Evolutionary conservation across 2,797 vertebrate species (phyloP).

Genomic region (Allobates femoralis): DNA sequence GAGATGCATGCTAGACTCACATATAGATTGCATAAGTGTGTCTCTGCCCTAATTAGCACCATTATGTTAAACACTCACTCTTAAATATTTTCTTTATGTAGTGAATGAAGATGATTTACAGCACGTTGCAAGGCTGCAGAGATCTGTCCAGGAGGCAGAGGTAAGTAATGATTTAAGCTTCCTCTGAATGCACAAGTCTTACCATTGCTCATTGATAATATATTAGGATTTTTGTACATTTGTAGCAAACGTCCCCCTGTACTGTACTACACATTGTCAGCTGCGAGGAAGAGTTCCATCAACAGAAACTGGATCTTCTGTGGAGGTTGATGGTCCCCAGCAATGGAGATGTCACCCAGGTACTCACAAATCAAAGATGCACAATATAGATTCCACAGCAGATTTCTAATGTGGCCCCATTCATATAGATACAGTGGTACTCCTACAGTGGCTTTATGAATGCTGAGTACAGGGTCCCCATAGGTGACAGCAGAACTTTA

Average conservation of each 20-base stretch:
- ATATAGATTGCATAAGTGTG: too few relatives aligned
- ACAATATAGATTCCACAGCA: neutral
- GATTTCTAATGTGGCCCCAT: neutral
- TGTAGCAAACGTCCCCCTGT: conserved; percentile 69
- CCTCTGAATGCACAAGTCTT: neutral
- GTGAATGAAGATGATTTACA: conserved; percentile 79
- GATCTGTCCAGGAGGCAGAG: conserved; percentile 71
- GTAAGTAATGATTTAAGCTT: conserved; percentile 66
- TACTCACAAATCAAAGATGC: conserved; percentile 59
- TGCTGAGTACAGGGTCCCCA: too few relatives aligned
- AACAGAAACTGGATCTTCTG: conserved; percentile 91
- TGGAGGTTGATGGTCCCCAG: conserved; percentile 85
- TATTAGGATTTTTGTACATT: neutral
- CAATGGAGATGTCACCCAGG: conserved; percentile 72
- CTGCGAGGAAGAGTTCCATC: conserved; percentile 92
- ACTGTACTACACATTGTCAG: conserved; percentile 86
- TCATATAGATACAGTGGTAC: too few relatives aligned
- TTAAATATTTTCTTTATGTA: neutral
- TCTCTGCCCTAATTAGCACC: too few relatives aligned
- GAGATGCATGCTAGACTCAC: too few relatives aligned
- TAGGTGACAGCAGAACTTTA: too few relatives aligned
- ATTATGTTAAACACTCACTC: too few relatives aligned
- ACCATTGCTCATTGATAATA: too few relatives aligned
- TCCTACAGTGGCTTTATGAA: too few relatives aligned
- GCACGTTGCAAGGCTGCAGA: conserved; percentile 85